A percentile compares a stretch with the other conserved stretches of the same genome.
phyloP scores from a whole-genome alignment of 2,888 invertebrate species.

The Ophion ellenae region DNA sequence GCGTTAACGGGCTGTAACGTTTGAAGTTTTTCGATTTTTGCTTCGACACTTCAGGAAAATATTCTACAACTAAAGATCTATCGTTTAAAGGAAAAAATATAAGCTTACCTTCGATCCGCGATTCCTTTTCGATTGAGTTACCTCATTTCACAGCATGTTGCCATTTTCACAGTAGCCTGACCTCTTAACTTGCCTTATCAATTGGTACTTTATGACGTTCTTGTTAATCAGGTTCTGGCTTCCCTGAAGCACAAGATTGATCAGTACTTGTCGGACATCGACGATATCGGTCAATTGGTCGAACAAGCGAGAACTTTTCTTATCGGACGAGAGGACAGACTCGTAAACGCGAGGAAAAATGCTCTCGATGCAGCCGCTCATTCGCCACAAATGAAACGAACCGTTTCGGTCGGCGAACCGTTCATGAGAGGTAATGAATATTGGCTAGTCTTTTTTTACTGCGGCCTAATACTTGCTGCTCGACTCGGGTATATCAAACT shows the following conservation, averaged over 20 bases:
- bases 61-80: too few relatives aligned
- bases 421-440: conserved; percentile 80
- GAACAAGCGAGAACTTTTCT: conserved; percentile 92
- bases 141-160: too few relatives aligned
- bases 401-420: conserved; percentile 74
- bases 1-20: too few relatives aligned
- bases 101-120: too few relatives aligned
- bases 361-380: conserved; percentile 85
- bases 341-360: conserved; percentile 89
- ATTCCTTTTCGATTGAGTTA: too few relatives aligned
- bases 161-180: too few relatives aligned
- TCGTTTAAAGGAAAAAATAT: too few relatives aligned
- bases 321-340: conserved; percentile 90
- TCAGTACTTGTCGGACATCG: conserved; percentile 87
- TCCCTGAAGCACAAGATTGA: conserved; percentile 95
- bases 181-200: too few relatives aligned
- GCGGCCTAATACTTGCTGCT: neutral
- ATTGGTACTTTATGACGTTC: conserved; percentile 2
- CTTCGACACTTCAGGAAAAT: too few relatives aligned
- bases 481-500: neutral
- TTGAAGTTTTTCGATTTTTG: too few relatives aligned
- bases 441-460: neutral
- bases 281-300: conserved; percentile 87
- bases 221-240: conserved; percentile 87
- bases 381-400: conserved; percentile 67